A percentile compares a stretch with the other conserved stretches of the same genome.
Evolutionary conservation across 2,797 vertebrate species (phyloP).

Genomic region (Gymnothorax reevesii): DNA sequence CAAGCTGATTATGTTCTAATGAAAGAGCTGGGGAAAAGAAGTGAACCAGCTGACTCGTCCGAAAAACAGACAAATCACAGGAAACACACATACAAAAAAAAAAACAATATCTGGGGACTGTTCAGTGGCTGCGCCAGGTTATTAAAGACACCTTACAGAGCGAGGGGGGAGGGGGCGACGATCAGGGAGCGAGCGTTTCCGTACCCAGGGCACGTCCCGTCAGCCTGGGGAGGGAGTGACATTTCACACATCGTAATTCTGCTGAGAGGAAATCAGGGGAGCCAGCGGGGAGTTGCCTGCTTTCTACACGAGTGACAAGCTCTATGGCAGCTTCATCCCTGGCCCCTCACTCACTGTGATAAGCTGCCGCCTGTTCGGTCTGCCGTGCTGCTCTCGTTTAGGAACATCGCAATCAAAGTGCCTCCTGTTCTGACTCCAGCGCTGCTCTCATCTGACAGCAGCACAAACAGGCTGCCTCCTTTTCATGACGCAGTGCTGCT

Average conservation of each 20-base stretch:
- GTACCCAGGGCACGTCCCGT: conserved; percentile 15
- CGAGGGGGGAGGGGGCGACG: too few species aligned
- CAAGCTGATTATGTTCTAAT: background rate
- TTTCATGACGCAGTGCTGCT: too few species aligned
- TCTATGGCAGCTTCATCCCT: conserved; percentile 38
- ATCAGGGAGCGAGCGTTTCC: background rate
- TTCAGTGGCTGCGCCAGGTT: background rate
- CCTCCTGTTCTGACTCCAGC: too few species aligned
- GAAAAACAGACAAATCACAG: background rate
- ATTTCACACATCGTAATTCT: conserved; percentile 38
- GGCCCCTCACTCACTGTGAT: conserved; percentile 33
- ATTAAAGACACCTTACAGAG: too few species aligned
- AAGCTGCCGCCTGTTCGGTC: conserved; percentile 21
- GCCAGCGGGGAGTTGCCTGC: background rate
- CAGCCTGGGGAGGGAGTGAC: background rate
- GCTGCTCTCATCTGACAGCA: too few species aligned
- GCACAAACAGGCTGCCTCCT: too few species aligned
- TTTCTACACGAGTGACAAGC: conserved; percentile 39
- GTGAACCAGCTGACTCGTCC: background rate
- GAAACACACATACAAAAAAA: background rate
- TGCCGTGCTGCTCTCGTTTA: background rate
- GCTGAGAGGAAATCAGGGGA: conserved; percentile 33
- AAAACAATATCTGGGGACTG: background rate
- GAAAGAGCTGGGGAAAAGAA: background rate
- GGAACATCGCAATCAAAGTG: too few species aligned